Evolutionary conservation across 2,888 invertebrate genomes (phyloP).

Genomic region (Melanostoma mellinum): DNA sequence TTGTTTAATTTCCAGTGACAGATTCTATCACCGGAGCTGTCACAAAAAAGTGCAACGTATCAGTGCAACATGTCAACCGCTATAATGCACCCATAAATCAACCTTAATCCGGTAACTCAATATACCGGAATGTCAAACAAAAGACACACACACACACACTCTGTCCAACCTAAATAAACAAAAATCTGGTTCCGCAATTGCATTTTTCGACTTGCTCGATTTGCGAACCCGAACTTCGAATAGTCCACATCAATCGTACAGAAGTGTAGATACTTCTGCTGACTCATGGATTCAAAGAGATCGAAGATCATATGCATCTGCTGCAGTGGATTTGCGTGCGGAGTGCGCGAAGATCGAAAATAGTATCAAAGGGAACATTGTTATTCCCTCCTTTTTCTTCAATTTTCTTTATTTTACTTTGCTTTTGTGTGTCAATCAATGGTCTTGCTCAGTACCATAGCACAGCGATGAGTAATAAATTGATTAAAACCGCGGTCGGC

Average conservation of each 20-base stretch:
- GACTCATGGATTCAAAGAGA: slow-evolving; percentile 52
- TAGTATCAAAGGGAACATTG: slow-evolving; percentile 49
- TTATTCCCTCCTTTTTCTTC: slow-evolving; percentile 30
- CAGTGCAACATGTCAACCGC: slow-evolving; percentile 59
- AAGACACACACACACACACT: slow-evolving; percentile 27
- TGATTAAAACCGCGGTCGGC: slow-evolving; percentile 28
- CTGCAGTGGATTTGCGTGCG: slow-evolving; percentile 26
- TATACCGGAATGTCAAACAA: slow-evolving; percentile 61
- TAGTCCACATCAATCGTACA: not conserved
- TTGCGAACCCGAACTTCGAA: not conserved
- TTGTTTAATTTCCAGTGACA: slow-evolving; percentile 58
- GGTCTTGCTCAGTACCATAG: slow-evolving; percentile 31
- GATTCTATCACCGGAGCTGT: slow-evolving; percentile 69
- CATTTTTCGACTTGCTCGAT: slow-evolving; percentile 21
- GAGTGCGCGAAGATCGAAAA: slow-evolving; percentile 44
- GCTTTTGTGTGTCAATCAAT: slow-evolving; percentile 66
- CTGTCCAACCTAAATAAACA: slow-evolving; percentile 10
- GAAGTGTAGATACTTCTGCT: slow-evolving; percentile 48
- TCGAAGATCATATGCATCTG: slow-evolving; percentile 53
- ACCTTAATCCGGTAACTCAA: slow-evolving; percentile 61
- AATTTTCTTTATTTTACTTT: not conserved
- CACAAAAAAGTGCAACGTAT: slow-evolving; percentile 55
- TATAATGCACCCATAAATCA: slow-evolving; percentile 69
- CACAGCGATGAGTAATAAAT: slow-evolving; percentile 57
- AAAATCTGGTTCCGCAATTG: slow-evolving; percentile 60